Percentiles rank a stretch among this genome's conserved stretches.
phyloP scores from a whole-genome alignment of 2,113 vertebrate species.

The Odocoileus virginianus region DNA sequence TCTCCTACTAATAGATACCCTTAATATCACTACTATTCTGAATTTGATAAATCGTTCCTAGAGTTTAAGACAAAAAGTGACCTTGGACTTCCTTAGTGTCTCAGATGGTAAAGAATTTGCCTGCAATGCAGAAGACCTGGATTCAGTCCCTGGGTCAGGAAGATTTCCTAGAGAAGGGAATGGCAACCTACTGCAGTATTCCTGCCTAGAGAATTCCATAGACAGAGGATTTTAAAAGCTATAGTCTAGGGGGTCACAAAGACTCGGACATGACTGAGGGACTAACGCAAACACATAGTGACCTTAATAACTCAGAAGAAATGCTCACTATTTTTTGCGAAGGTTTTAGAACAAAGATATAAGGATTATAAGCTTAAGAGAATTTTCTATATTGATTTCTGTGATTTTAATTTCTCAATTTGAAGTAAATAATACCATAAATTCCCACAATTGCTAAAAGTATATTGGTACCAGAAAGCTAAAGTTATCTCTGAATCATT shows the following conservation, averaged over 20 bases:
- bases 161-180: not conserved
- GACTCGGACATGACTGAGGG: not conserved
- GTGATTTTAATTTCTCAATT: slow-evolving; percentile 5
- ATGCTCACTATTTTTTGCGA: not conserved
- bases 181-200: not conserved
- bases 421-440: slow-evolving; percentile 6
- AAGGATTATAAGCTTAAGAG: not conserved
- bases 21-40: not conserved
- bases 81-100: not conserved
- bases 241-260: not conserved
- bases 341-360: not conserved
- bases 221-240: not conserved
- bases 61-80: not conserved
- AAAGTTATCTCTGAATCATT: not conserved
- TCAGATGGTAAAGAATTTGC: not conserved
- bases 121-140: not conserved
- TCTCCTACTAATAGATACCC: fast-evolving
- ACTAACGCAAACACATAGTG: not conserved
- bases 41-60: not conserved
- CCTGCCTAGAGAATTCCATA: not conserved
- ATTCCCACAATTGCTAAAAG: not conserved
- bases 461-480: not conserved
- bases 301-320: not conserved
- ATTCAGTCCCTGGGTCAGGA: not conserved
- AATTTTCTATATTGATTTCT: not conserved